Percentiles rank a stretch among this genome's conserved stretches.
Conservation (phyloP, 2,888 invertebrate genomes). For the Crematogaster levior region DNA sequence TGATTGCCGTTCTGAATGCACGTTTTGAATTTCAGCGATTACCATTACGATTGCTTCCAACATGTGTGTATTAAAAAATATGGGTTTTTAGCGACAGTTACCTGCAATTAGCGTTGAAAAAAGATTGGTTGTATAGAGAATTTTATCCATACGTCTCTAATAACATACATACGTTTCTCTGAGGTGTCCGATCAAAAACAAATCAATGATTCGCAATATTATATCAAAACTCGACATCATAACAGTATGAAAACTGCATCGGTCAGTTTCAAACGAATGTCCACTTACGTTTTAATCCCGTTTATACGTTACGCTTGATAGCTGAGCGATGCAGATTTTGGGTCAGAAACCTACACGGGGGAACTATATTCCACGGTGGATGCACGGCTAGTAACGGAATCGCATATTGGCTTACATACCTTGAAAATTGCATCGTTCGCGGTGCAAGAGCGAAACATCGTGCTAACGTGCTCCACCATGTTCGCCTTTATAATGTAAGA, state of each 20-base stretch:
- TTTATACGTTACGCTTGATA: slow-evolving; percentile 40
- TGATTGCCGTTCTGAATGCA: not conserved
- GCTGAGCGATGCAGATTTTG: slow-evolving; percentile 35
- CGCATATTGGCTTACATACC: slow-evolving; percentile 45
- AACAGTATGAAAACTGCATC: not conserved
- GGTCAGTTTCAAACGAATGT: not conserved
- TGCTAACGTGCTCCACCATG: slow-evolving; percentile 28
- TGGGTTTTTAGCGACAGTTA: no score
- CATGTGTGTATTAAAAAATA: no score
- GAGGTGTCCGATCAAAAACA: slow-evolving; percentile 50
- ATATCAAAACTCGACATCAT: not conserved
- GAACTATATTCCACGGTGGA: slow-evolving; percentile 40
- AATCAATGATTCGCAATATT: slow-evolving; percentile 39
- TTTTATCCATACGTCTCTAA: no score
- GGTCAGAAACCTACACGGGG: slow-evolving; percentile 25
- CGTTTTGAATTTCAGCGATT: slow-evolving; percentile 34
- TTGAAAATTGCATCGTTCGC: slow-evolving; percentile 52
- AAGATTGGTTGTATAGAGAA: no score
- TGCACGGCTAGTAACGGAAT: slow-evolving; percentile 28
- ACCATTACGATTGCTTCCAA: slow-evolving; percentile 22
- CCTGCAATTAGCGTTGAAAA: no score
- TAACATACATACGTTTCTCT: no score
- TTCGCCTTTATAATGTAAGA: slow-evolving; percentile 35
- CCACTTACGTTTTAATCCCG: slow-evolving; percentile 30
- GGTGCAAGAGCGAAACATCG: slow-evolving; percentile 45